phyloP scores from a whole-genome alignment of 2,888 invertebrate genomes.

The Cartodere bifasciata region DNA sequence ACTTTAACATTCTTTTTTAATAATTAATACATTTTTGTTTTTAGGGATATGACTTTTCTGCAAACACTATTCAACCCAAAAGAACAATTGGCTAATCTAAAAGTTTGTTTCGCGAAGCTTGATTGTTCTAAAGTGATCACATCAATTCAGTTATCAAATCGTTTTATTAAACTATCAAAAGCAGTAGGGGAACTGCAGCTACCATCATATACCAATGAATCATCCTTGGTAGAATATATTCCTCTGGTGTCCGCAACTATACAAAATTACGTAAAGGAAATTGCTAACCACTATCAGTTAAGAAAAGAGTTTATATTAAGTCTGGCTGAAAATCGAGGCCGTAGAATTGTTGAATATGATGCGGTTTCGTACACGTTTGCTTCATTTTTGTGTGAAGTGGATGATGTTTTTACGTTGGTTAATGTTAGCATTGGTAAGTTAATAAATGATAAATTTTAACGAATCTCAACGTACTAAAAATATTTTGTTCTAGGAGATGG shows the following conservation, averaged over 20 bases:
- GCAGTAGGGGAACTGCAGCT: constrained; percentile 31
- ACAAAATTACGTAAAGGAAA: constrained; percentile 36
- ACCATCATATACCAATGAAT: constrained; percentile 34
- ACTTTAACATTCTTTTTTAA: constrained; percentile 1
- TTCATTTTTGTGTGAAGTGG: constrained; percentile 47
- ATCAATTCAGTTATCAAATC: constrained; percentile 38
- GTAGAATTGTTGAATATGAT: constrained; percentile 40
- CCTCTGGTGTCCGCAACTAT: constrained; percentile 41
- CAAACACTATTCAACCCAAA: constrained; percentile 20
- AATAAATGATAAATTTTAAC: too few species aligned
- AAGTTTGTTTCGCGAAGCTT: constrained; percentile 21
- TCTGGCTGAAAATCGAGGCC: constrained; percentile 32
- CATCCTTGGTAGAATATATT: constrained; percentile 43
- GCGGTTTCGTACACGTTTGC: constrained; percentile 34
- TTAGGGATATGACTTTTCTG: constrained; percentile 9
- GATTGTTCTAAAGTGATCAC: constrained; percentile 34
- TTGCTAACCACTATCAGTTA: constrained; percentile 29
- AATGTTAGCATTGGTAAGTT: constrained; percentile 42
- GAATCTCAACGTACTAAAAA: too few species aligned
- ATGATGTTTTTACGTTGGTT: constrained; percentile 46
- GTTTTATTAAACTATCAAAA: constrained; percentile 38
- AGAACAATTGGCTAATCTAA: constrained; percentile 23
- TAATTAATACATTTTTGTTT: constrained; percentile 8
- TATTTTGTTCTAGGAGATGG: constrained; percentile 23
- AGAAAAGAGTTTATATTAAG: constrained; percentile 37